phyloP scores from a whole-genome alignment of 1,140 invertebrate species.

The Callitettix versicolor region DNA sequence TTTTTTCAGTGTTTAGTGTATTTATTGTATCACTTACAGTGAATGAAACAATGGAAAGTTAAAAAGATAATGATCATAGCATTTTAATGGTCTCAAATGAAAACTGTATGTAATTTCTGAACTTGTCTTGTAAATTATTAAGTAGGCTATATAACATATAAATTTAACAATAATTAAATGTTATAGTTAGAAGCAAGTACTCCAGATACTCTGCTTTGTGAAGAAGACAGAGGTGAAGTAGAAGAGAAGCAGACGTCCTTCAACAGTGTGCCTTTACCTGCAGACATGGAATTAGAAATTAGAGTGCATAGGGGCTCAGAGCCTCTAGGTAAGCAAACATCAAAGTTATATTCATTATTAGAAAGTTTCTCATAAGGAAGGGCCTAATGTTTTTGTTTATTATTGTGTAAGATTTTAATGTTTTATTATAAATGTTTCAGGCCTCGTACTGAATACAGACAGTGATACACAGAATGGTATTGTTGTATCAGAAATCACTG shows the following conservation, averaged over 20 bases:
- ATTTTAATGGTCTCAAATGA: no score
- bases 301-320: conserved; percentile 45
- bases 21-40: no score
- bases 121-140: no score
- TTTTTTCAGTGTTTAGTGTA: no score
- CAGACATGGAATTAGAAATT: conserved; percentile 44
- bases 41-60: no score
- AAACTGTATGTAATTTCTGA: no score
- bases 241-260: conserved; percentile 27
- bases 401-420: background rate
- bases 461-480: conserved; percentile 55
- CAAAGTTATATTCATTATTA: background rate
- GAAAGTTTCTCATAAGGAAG: background rate
- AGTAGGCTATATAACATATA: no score
- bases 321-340: conserved; percentile 40
- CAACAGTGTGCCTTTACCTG: conserved; percentile 40
- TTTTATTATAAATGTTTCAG: conserved; percentile 29
- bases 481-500: conserved; percentile 42
- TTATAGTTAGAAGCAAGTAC: conserved; percentile 17
- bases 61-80: no score
- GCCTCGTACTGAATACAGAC: conserved; percentile 42
- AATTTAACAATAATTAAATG: no score
- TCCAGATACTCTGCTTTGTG: conserved; percentile 8
- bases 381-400: background rate
- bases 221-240: conserved; percentile 6